phyloP scores from a whole-genome alignment of 2,113 vertebrate genomes.

The Falcunculus frontatus region DNA sequence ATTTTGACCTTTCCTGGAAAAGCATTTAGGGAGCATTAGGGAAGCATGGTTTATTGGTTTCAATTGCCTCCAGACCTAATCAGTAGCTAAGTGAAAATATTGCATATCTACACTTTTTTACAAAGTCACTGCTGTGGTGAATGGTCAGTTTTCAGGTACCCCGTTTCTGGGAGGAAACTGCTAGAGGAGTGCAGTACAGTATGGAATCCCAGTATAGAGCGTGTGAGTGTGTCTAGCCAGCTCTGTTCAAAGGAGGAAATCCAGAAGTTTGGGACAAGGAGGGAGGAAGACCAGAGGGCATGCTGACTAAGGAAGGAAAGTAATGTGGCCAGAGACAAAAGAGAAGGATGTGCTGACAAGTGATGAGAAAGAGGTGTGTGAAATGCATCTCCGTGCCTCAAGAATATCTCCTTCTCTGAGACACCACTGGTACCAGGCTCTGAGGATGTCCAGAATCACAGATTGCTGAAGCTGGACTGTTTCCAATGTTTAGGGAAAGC shows the following conservation, averaged over 20 bases:
- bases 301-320: neutral
- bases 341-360: neutral
- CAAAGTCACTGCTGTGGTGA: neutral
- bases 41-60: neutral
- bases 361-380: neutral
- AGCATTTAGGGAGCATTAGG: neutral
- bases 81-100: neutral
- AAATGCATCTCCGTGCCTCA: neutral
- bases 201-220: neutral
- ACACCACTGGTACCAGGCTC: neutral
- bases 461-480: neutral
- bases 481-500: neutral
- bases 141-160: neutral
- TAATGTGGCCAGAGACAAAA: neutral
- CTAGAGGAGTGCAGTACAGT: no score
- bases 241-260: neutral
- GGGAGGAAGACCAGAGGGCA: neutral
- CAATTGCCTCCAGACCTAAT: neutral
- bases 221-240: neutral
- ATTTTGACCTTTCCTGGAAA: neutral
- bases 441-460: neutral
- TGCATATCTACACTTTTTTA: neutral
- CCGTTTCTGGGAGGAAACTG: accelerated
- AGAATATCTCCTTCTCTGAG: neutral
- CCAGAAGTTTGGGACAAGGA: neutral